phyloP scores from a whole-genome alignment of 1,140 invertebrate genomes.

The Meloidogyne chitwoodi region DNA sequence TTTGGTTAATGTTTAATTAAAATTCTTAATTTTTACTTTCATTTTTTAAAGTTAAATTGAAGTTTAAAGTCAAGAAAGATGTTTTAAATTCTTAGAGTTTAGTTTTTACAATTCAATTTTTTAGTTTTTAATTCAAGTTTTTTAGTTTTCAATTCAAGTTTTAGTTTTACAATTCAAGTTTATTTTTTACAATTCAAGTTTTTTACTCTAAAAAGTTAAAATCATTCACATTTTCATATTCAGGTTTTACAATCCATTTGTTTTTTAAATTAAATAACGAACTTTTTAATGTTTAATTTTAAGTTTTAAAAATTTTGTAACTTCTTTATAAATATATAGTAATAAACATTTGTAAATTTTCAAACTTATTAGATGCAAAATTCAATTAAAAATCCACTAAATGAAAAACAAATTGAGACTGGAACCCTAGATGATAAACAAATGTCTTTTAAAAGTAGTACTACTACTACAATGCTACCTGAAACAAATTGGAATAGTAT shows the following conservation, averaged over 20 bases:
- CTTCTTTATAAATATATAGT: no score
- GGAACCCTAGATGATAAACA: background rate
- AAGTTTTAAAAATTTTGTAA: no score
- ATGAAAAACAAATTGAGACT: background rate
- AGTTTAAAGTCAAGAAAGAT: background rate
- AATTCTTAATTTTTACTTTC: no score
- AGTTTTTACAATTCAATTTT: background rate
- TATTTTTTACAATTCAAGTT: no score
- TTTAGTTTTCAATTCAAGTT: background rate
- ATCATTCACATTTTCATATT: background rate
- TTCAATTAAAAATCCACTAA: background rate
- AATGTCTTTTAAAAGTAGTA: background rate
- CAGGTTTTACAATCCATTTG: no score
- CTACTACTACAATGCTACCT: background rate
- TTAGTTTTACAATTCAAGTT: background rate
- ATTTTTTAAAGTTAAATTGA: background rate
- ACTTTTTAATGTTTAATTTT: no score
- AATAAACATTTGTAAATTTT: background rate
- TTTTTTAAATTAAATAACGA: no score
- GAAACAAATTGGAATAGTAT: slow-evolving; percentile 41
- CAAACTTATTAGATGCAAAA: background rate
- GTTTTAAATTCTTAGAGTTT: background rate
- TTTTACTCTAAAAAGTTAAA: no score
- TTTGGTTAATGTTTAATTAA: background rate
- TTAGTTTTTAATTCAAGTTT: background rate